These are phyloP conservation scores for Ornithoptera priamus DNA, from an alignment of 2,888 invertebrate genomes.

Conservation along the genomic window DNA sequence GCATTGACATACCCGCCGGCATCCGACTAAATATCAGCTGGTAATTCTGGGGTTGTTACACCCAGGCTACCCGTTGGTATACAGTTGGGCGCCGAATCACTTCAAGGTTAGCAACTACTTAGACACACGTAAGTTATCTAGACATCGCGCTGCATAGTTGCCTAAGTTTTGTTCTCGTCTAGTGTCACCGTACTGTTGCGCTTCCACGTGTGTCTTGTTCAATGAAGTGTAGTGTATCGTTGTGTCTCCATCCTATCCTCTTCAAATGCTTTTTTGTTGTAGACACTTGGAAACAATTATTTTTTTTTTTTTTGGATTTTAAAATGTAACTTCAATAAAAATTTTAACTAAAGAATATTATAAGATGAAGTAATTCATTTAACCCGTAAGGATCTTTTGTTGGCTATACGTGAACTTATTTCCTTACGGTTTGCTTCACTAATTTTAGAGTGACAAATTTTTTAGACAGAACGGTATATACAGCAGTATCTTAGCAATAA, in stretches of 20 bases:
- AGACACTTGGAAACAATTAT: not conserved
- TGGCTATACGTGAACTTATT: too few species aligned
- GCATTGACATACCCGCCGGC: slow-evolving; percentile 38
- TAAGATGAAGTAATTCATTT: too few species aligned
- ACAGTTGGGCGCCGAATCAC: slow-evolving; percentile 60
- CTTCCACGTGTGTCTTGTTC: slow-evolving; percentile 46
- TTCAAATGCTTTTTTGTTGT: slow-evolving; percentile 16
- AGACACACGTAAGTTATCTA: slow-evolving; percentile 63
- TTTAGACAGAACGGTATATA: too few species aligned
- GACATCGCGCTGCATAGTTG: slow-evolving; percentile 35
- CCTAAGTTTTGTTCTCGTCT: slow-evolving; percentile 35
- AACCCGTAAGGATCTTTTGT: too few species aligned
- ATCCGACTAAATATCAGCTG: slow-evolving; percentile 96
- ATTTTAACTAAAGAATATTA: too few species aligned
- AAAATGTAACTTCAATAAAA: too few species aligned
- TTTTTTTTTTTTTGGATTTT: too few species aligned
- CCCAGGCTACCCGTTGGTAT: slow-evolving; percentile 96
- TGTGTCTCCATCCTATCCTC: slow-evolving; percentile 1
- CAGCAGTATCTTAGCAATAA: too few species aligned
- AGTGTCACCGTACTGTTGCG: slow-evolving; percentile 35
- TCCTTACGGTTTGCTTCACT: too few species aligned
- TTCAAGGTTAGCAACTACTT: slow-evolving; percentile 40
- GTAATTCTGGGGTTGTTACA: slow-evolving; percentile 93
- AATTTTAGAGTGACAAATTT: too few species aligned
- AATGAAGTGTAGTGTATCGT: slow-evolving; percentile 28